These are phyloP conservation scores for Tyrannus savana DNA, from an alignment of 2,113 vertebrate genomes.

Conservation along the genomic window DNA sequence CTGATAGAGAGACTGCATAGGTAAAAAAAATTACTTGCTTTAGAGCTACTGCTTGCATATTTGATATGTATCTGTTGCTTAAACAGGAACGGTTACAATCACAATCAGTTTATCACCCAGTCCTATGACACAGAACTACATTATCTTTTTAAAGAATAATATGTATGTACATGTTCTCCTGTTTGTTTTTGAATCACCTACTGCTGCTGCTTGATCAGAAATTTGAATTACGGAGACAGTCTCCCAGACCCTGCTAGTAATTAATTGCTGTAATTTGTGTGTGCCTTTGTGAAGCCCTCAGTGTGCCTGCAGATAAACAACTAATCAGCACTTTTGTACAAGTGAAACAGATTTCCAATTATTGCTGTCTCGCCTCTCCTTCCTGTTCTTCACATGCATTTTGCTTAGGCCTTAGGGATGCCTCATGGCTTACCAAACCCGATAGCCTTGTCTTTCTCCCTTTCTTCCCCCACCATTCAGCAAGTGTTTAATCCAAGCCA, in stretches of 20 bases:
- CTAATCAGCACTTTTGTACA: neutral
- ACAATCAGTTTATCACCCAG: neutral
- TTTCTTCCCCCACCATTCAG: constrained; percentile 1
- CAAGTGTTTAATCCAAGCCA: constrained; percentile 10
- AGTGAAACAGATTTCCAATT: neutral
- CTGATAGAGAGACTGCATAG: neutral
- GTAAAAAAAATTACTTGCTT: neutral
- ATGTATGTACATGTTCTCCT: neutral
- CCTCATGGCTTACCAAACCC: neutral
- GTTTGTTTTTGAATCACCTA: neutral
- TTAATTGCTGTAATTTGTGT: neutral
- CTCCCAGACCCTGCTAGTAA: neutral
- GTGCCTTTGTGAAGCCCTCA: neutral
- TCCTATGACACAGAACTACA: neutral
- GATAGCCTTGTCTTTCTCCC: constrained; percentile 26
- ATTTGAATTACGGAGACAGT: neutral
- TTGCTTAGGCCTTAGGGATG: neutral
- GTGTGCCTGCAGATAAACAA: neutral
- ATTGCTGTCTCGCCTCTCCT: neutral
- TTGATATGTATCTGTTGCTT: neutral
- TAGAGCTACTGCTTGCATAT: neutral
- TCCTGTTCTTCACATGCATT: neutral
- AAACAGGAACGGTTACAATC: neutral
- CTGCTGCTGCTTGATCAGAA: neutral
- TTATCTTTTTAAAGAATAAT: neutral